A percentile compares a stretch with the other conserved stretches of the same genome.
phyloP scores from a whole-genome alignment of 2,888 invertebrate species.

The Drosophila gaucha region DNA sequence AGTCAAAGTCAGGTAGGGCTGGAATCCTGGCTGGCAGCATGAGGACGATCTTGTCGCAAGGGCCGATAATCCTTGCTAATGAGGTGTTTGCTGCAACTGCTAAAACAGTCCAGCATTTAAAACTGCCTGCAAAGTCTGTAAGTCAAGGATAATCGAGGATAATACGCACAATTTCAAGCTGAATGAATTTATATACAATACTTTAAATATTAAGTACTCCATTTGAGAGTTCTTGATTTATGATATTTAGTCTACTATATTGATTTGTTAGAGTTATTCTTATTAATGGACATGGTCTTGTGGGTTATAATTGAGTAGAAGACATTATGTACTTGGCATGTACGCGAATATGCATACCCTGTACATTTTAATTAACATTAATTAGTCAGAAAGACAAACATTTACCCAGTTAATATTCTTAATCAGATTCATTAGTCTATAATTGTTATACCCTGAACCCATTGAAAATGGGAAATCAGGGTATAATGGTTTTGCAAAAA shows the following conservation, averaged over 20 bases:
- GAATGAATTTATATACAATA: slow-evolving; percentile 37
- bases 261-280: background rate
- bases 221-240: no score
- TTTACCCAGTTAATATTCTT: no score
- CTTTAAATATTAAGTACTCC: background rate
- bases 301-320: no score
- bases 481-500: no score
- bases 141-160: slow-evolving; percentile 81
- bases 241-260: background rate
- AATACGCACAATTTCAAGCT: slow-evolving; percentile 32
- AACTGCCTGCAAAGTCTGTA: slow-evolving; percentile 63
- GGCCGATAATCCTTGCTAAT: slow-evolving; percentile 79
- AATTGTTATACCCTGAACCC: no score
- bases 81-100: slow-evolving; percentile 62
- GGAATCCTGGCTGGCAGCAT: background rate
- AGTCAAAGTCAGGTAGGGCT: slow-evolving; percentile 63
- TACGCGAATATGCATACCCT: no score
- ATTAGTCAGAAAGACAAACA: no score
- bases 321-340: background rate
- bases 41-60: background rate
- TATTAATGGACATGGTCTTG: no score
- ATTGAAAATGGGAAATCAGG: no score
- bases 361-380: no score
- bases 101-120: slow-evolving; percentile 20
- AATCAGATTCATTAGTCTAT: no score